Base-by-base conservation (phyloP, 2,113 vertebrate genomes). In the Butastur rufipennis region DNA sequence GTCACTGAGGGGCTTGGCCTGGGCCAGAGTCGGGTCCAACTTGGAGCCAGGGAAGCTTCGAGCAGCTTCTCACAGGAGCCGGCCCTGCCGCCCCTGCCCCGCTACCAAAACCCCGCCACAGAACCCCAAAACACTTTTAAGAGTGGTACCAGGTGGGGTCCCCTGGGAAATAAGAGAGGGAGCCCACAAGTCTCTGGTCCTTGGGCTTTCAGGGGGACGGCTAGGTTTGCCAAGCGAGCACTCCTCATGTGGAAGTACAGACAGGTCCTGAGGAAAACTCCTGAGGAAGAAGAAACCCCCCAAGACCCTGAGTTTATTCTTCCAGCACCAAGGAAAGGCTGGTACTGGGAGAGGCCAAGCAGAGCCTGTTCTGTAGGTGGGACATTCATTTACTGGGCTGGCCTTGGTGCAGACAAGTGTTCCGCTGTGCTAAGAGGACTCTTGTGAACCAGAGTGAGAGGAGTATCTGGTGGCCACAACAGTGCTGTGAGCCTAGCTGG, bases 1-100 rank as follows among this genome's bases (percentile, higher is more conserved):
- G 3, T 6, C 50, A 1, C 50, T 52, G 50, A 27, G 0, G 16
- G 52, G 5, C 26, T 53, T 6, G 3, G 52, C 26, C 3, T 53
- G 0, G 52, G 50, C 50, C 50, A 52, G 26, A 16, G 42, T 36
- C 8, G 9, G 50, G 15, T 27, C 50, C 5, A 1, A 1, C 9
- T 1, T 53, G 52, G 52, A 53, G 52, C 26, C 2, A 2, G 26
- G 26, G 26, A 6, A 53, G 9, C 52, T 53, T 53, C 26, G 0
- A 53, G 52, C 16, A 53, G 52, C 52, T 53, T 53, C 52, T 53
- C 15, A 10, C 16, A 16, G 52, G 6, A 53, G 52, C 52, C 6
- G 2, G 5, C 52, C 26, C 15, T 53, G 52, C 3, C 0, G 16
- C 9, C 52, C 52, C 52, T 53, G 2, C 26, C 52, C 26, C 2